phyloP scores from a whole-genome alignment of 2,888 invertebrate species.

The Marasmarcha lunaedactyla region DNA sequence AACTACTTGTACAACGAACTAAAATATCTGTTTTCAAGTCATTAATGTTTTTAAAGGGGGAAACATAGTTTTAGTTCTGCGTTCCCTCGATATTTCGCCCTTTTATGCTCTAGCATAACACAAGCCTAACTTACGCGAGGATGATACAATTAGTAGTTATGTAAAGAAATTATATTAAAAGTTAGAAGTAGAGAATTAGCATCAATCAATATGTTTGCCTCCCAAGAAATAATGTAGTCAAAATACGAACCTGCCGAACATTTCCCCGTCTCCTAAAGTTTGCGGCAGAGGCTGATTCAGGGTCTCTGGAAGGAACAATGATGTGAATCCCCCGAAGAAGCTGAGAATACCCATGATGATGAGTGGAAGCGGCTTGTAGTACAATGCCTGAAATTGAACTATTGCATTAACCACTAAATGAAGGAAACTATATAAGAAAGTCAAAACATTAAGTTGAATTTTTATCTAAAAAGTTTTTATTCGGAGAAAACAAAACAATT shows the following conservation, averaged over 20 bases:
- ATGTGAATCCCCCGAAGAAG: constrained; percentile 66
- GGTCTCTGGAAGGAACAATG: constrained; percentile 74
- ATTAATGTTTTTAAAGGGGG: no score
- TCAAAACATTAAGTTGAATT: neutral
- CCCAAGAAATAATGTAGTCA: no score
- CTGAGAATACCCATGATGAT: constrained; percentile 72
- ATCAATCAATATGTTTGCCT: no score
- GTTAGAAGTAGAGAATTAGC: no score
- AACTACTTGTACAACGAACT: no score
- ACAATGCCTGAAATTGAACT: constrained; percentile 54
- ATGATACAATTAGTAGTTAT: no score
- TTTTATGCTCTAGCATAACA: no score
- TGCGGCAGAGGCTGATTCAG: constrained; percentile 73
- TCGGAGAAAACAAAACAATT: neutral
- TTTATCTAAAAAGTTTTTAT: neutral
- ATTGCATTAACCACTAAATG: neutral
- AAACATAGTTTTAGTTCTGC: no score
- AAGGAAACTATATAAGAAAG: neutral
- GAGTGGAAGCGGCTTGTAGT: constrained; percentile 70
- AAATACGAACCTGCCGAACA: constrained; percentile 51
- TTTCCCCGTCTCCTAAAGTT: constrained; percentile 73
- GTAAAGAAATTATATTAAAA: no score
- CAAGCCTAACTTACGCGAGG: no score
- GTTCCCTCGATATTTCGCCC: no score
- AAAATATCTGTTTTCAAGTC: no score